Percentiles rank a stretch among this genome's conserved stretches.
Evolutionary conservation across 2,888 invertebrate genomes (phyloP).

Genomic region (Prosapia bicincta): DNA sequence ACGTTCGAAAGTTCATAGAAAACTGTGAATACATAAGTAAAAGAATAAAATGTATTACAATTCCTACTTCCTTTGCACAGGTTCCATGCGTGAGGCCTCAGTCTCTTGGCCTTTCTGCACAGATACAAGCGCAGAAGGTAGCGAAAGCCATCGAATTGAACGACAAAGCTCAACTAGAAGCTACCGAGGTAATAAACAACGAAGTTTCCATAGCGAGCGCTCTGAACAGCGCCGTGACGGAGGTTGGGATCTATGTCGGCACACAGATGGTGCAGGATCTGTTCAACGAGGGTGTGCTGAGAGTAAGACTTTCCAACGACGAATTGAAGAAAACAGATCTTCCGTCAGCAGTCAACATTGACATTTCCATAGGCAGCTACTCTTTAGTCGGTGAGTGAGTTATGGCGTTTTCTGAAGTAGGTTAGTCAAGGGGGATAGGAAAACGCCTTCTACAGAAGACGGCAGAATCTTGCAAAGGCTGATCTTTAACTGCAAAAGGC

Average conservation of each 20-base stretch:
- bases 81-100: not conserved
- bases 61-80: not conserved
- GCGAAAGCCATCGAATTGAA: not conserved
- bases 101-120: not conserved
- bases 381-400: not conserved
- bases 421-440: too few relatives aligned
- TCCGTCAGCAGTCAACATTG: not conserved
- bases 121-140: not conserved
- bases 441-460: too few relatives aligned
- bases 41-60: too few relatives aligned
- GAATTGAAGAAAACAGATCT: not conserved
- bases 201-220: not conserved
- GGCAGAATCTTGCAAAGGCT: too few relatives aligned
- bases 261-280: not conserved
- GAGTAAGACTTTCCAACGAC: not conserved
- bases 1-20: too few relatives aligned
- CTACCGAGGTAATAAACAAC: not conserved
- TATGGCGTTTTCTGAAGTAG: too few relatives aligned
- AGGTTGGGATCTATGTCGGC: not conserved
- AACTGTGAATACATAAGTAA: too few relatives aligned
- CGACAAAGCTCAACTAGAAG: not conserved
- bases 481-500: too few relatives aligned
- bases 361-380: not conserved
- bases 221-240: not conserved
- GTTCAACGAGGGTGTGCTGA: not conserved